Conservation (phyloP, 2,888 invertebrate genomes). For the Sussaba pulchella region DNA sequence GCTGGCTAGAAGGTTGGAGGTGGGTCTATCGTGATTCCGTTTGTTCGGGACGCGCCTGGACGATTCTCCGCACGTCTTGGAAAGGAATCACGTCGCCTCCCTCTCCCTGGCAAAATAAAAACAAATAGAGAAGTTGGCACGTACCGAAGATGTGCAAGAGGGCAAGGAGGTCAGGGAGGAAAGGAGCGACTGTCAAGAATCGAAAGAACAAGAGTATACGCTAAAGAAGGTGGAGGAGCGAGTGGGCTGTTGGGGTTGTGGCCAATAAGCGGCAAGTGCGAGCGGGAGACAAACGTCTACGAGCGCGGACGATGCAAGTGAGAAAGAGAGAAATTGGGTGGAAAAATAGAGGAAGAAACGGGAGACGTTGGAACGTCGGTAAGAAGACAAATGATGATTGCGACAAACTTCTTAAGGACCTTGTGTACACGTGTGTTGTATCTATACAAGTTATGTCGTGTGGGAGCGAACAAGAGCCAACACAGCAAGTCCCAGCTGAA, state of each 20-base stretch:
- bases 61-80: slow-evolving; percentile 71
- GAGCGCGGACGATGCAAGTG: background rate
- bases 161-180: slow-evolving; percentile 19
- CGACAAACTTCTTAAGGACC: slow-evolving; percentile 70
- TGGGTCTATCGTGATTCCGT: slow-evolving; percentile 35
- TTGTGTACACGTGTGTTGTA: slow-evolving; percentile 40
- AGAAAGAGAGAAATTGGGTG: slow-evolving; percentile 20
- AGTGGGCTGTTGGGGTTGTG: slow-evolving; percentile 38
- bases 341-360: slow-evolving; percentile 47
- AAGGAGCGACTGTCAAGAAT: slow-evolving; percentile 37
- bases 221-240: slow-evolving; percentile 25
- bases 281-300: background rate
- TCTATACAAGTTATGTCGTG: slow-evolving; percentile 34
- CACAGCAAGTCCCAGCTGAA: slow-evolving; percentile 13
- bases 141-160: slow-evolving; percentile 15
- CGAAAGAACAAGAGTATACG: slow-evolving; percentile 42
- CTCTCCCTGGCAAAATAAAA: slow-evolving; percentile 60
- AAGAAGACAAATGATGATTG: slow-evolving; percentile 75
- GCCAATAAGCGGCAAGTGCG: slow-evolving; percentile 41
- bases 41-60: slow-evolving; percentile 52
- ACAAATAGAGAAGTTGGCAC: slow-evolving; percentile 53
- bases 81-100: slow-evolving; percentile 57
- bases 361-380: slow-evolving; percentile 61
- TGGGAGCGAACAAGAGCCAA: slow-evolving; percentile 33
- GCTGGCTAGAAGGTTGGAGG: background rate